Evolutionary conservation across 2,113 vertebrate species (phyloP).

Genomic region (Colaptes auratus): DNA sequence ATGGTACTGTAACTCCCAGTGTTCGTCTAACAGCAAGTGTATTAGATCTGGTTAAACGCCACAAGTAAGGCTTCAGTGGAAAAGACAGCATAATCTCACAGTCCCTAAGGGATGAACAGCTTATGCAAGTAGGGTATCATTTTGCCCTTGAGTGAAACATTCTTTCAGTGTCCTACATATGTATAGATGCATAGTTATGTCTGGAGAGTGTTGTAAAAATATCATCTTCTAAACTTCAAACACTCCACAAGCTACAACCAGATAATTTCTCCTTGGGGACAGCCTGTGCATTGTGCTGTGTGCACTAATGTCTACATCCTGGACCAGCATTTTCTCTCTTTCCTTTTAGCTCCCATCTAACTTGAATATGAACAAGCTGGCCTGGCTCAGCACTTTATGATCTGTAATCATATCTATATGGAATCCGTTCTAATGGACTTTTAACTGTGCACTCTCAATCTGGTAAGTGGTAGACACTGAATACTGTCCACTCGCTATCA

Average conservation of each 20-base stretch:
- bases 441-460: neutral
- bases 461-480: neutral
- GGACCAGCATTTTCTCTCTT: neutral
- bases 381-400: neutral
- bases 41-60: slow-evolving; percentile 21
- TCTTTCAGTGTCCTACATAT: slow-evolving; percentile 38
- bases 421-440: neutral
- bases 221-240: neutral
- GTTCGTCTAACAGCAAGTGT: neutral
- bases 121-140: slow-evolving; percentile 33
- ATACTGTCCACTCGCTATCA: neutral
- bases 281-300: neutral
- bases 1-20: neutral
- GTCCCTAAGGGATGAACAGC: slow-evolving; percentile 25
- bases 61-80: slow-evolving; percentile 13
- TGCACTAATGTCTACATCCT: neutral
- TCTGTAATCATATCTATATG: neutral
- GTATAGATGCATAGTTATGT: neutral
- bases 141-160: slow-evolving; percentile 54
- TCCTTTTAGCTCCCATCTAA: neutral
- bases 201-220: slow-evolving; percentile 4
- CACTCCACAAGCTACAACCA: neutral
- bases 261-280: neutral
- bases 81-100: slow-evolving; percentile 36
- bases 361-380: neutral